Evolutionary conservation across 2,113 vertebrate genomes (phyloP), one percentile per base, ranked within the genome.

Genomic region (Caranx ignobilis): DNA sequence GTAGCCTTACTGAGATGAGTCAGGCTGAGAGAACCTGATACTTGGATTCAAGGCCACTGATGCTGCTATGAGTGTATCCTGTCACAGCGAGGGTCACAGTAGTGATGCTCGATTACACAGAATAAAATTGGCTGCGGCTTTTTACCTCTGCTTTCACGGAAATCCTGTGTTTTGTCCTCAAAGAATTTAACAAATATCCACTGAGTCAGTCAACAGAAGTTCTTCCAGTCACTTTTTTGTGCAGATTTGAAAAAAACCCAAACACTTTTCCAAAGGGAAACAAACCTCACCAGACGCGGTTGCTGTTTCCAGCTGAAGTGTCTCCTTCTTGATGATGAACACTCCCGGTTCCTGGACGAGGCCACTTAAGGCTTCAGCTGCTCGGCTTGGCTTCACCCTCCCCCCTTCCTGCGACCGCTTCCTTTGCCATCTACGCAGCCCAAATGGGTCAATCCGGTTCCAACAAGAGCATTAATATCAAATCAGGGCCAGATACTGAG

Each of bases 1-100:
- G 92, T 94, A 80, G 77, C 31, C 76, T 95, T 94, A 92, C 93
- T 39, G 7, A 81, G 71, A 56, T 56, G 78, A 83, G 72, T 88
- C 67, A 77, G 62, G 65, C 72, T 35, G 67, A 84, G 71, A 82
- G 1, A 92, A 94, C 86, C 77, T 68, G 90, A 94, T 90, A 91
- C 88, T 18, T 19, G 41, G 55, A 75, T 77, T 43, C 75, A 13
- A 73, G 64, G 77, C 75, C 77, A 56, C 50, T 19, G 80, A 61
- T 26, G 57, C 73, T 39, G 60, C 71, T 60, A 4, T 32, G 75
- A 57, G 74, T 76, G 54, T 84, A 87, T 89, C 85, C 79, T 57
- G 57, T 91, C 85, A 79, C 85, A 59, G 68, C 67, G 31, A 35
- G 59, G 41, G 11, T 57, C 1, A 72, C 55, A 74, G 80, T 21